Conservation (phyloP, 2,888 invertebrate genomes). For the Pandemis cinnamomeana region DNA sequence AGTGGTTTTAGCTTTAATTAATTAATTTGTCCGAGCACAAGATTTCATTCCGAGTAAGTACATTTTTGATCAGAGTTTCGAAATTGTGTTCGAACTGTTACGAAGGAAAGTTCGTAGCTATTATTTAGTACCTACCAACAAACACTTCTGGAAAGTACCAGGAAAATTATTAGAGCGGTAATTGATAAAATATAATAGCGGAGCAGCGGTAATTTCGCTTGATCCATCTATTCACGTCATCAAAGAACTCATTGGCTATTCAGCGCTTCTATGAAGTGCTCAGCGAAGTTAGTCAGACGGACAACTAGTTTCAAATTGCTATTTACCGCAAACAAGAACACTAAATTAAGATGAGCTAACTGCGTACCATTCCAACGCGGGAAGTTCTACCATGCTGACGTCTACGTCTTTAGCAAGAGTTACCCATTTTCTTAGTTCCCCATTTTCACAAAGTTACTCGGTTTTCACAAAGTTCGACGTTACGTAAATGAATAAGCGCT, state of each 20-base stretch:
- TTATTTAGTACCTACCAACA: not conserved
- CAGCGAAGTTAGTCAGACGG: slow-evolving; percentile 62
- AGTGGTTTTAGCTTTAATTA: not conserved
- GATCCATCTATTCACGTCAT: slow-evolving; percentile 46
- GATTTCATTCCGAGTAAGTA: no score
- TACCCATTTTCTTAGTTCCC: slow-evolving; percentile 54
- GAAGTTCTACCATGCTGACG: slow-evolving; percentile 52
- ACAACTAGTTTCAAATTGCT: slow-evolving; percentile 76
- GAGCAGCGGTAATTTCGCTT: slow-evolving; percentile 39
- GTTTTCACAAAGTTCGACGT: slow-evolving; percentile 53
- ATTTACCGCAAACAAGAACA: slow-evolving; percentile 77
- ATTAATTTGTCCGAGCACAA: not conserved
- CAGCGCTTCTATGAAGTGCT: slow-evolving; percentile 53
- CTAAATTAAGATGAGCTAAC: slow-evolving; percentile 76
- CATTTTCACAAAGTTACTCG: slow-evolving; percentile 55
- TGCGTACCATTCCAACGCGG: slow-evolving; percentile 54
- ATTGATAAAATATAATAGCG: not conserved
- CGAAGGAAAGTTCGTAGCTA: not conserved
- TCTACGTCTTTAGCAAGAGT: slow-evolving; percentile 55
- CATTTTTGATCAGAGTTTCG: no score
- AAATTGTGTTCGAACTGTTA: not conserved
- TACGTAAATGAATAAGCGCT: slow-evolving; percentile 51
- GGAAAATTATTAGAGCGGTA: not conserved
- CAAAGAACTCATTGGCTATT: slow-evolving; percentile 58
- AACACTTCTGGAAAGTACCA: not conserved